Evolutionary conservation across 2,113 vertebrate species (phyloP).

Genomic region (Ameiurus melas): DNA sequence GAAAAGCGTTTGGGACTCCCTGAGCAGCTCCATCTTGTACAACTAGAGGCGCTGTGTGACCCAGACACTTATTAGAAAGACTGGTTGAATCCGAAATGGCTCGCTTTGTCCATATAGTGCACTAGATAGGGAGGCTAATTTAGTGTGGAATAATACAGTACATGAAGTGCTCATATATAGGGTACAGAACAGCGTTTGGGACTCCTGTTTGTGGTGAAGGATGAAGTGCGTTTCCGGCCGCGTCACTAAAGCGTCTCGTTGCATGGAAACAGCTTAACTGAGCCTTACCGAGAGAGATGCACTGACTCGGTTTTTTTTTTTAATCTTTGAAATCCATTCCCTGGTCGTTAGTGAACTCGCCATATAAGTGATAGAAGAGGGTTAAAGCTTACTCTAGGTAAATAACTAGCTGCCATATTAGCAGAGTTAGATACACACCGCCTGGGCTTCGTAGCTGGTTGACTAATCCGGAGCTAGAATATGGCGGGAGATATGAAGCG

Average conservation of each 20-base stretch:
- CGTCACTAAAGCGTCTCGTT: conserved; percentile 28
- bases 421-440: not conserved
- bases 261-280: conserved; percentile 30
- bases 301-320: not conserved
- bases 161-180: not conserved
- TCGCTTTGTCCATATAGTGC: not conserved
- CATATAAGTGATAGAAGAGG: not conserved
- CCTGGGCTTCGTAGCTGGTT: not conserved
- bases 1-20: not conserved
- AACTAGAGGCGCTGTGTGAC: not conserved
- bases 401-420: not conserved
- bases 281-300: not conserved
- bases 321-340: not conserved
- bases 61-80: no score
- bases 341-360: not conserved
- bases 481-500: conserved; percentile 71
- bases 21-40: not conserved
- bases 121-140: not conserved
- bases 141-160: not conserved
- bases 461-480: not conserved
- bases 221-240: not conserved
- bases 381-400: not conserved
- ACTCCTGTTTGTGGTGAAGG: not conserved
- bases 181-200: not conserved
- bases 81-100: not conserved